phyloP scores from a whole-genome alignment of 2,113 vertebrate genomes.

The Megaptera novaeangliae region DNA sequence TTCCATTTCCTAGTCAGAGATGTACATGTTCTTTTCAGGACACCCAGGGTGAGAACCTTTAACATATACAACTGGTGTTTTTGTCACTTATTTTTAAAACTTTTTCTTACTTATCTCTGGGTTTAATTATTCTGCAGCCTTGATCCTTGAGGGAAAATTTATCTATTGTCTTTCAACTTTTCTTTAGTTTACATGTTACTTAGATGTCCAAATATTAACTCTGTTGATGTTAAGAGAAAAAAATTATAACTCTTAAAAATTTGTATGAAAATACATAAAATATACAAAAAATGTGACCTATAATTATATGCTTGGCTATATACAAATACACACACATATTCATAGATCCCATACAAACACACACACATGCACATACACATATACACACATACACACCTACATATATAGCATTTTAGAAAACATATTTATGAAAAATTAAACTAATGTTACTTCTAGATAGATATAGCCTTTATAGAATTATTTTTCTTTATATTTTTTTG shows the following conservation, averaged over 20 bases:
- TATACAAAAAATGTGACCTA: background rate
- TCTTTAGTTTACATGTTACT: background rate
- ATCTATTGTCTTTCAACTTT: background rate
- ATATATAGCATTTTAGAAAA: background rate
- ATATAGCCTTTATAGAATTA: background rate
- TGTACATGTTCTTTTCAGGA: background rate
- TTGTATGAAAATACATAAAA: background rate
- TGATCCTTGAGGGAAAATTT: background rate
- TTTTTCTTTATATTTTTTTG: background rate
- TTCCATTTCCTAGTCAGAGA: background rate
- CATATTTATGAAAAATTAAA: background rate
- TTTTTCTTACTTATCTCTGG: background rate
- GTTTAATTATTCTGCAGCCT: background rate
- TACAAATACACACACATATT: background rate
- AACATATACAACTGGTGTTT: background rate
- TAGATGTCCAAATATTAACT: background rate
- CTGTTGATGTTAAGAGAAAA: background rate
- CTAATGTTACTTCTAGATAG: background rate
- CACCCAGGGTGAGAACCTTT: background rate
- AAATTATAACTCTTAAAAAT: background rate
- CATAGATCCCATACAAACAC: background rate
- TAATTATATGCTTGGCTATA: background rate
- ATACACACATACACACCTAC: too few species aligned
- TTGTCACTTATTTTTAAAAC: background rate
- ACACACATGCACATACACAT: rapidly evolving